Conservation (phyloP, 2,888 invertebrate genomes). For the Ellobium chinense region DNA sequence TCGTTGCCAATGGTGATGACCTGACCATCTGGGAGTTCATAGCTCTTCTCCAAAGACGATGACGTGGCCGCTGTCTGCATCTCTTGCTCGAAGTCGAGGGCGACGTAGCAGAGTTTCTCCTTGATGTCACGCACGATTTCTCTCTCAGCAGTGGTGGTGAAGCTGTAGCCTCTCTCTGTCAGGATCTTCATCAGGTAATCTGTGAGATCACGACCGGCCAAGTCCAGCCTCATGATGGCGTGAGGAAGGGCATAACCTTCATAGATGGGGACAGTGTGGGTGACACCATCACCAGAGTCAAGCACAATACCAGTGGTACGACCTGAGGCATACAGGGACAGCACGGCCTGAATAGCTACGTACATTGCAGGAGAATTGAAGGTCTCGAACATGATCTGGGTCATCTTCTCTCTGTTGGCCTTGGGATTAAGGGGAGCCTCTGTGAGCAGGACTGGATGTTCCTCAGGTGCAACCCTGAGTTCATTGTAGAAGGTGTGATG, state of each 20-base stretch:
- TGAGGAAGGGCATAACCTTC: constrained; percentile 95
- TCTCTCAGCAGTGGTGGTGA: constrained; percentile 87
- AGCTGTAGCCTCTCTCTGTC: constrained; percentile 76
- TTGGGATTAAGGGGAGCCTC: constrained; percentile 97
- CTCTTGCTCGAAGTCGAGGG: constrained; percentile 91
- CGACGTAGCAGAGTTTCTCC: constrained; percentile 97
- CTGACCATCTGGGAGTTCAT: constrained; percentile 80
- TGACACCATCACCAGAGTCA: constrained; percentile 96
- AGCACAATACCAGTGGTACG: constrained; percentile 97
- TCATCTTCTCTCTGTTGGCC: constrained; percentile 97
- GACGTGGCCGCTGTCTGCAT: constrained; percentile 90
- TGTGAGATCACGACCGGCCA: constrained; percentile 82
- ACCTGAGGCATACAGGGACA: constrained; percentile 95
- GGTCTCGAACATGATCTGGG: constrained; percentile 90
- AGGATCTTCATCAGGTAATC: constrained; percentile 85
- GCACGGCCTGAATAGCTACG: constrained; percentile 95
- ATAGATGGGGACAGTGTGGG: constrained; percentile 96
- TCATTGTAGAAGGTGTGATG: constrained; percentile 82
- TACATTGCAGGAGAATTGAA: constrained; percentile 96
- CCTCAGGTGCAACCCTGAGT: constrained; percentile 95
- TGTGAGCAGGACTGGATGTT: constrained; percentile 94
- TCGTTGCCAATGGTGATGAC: constrained; percentile 64
- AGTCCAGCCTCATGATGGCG: constrained; percentile 85
- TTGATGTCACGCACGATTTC: constrained; percentile 96
- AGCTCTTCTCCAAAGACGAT: constrained; percentile 94